Evolutionary conservation across 2,888 invertebrate genomes (phyloP).

Genomic region (Nemurella pictetii): DNA sequence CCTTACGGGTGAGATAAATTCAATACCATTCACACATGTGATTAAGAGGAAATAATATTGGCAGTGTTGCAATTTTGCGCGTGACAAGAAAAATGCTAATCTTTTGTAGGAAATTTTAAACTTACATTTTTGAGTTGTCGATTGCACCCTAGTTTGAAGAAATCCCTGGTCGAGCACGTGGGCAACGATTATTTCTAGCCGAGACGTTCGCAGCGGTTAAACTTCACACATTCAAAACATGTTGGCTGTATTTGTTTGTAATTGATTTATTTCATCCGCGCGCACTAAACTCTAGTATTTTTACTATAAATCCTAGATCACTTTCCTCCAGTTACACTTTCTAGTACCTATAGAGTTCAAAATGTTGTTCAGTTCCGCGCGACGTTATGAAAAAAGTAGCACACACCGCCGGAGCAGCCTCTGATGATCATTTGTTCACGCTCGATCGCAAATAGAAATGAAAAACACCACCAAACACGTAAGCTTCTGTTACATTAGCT

Average conservation of each 20-base stretch:
- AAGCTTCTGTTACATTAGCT: neutral
- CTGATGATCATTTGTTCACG: neutral
- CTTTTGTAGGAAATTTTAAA: neutral
- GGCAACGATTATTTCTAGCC: neutral
- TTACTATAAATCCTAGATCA: neutral
- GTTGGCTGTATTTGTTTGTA: neutral
- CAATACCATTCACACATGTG: neutral
- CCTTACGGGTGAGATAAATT: neutral
- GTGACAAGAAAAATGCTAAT: neutral
- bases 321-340: neutral
- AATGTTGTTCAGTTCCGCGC: neutral
- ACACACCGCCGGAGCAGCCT: neutral
- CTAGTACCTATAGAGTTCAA: neutral
- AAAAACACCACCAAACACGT: neutral
- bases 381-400: neutral
- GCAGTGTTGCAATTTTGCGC: neutral
- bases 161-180: neutral
- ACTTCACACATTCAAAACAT: neutral
- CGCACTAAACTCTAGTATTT: neutral
- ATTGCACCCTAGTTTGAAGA: neutral
- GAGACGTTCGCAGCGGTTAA: neutral
- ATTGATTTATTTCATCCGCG: neutral
- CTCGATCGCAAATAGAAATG: neutral
- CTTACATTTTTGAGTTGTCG: constrained; percentile 18
- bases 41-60: constrained; percentile 2